These are phyloP conservation scores for Helleia helle DNA, from an alignment of 2,888 invertebrate genomes.

Conservation along the genomic window DNA sequence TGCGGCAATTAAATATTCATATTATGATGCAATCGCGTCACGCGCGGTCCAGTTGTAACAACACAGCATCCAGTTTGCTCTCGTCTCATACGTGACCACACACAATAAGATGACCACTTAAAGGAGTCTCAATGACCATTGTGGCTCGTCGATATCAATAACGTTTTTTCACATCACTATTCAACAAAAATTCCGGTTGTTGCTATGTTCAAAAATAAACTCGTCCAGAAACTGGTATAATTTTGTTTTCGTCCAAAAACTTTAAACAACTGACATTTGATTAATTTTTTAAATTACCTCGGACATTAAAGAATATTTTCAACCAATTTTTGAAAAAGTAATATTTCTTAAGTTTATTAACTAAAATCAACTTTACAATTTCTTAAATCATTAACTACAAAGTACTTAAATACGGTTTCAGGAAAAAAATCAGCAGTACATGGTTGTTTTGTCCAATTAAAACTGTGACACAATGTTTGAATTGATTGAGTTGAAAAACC, in stretches of 20 bases:
- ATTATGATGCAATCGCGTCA: constrained; percentile 25
- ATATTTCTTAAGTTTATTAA: too few species aligned
- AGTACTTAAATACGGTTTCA: too few species aligned
- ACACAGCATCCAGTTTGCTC: constrained; percentile 62
- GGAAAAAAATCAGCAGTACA: too few species aligned
- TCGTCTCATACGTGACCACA: constrained; percentile 50
- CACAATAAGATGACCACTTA: constrained; percentile 36
- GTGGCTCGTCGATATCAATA: constrained; percentile 8
- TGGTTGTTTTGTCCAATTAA: too few species aligned
- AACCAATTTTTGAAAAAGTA: too few species aligned
- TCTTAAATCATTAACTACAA: too few species aligned
- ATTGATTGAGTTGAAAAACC: too few species aligned
- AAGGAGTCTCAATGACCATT: background rate
- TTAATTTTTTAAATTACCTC: too few species aligned
- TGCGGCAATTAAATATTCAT: constrained; percentile 40
- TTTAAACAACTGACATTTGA: too few species aligned
- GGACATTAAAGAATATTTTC: too few species aligned
- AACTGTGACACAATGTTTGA: too few species aligned
- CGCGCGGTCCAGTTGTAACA: constrained; percentile 59
- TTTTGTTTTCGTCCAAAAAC: background rate
- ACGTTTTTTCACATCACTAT: background rate
- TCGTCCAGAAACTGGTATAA: background rate
- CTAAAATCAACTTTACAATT: too few species aligned
- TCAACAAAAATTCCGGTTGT: background rate
- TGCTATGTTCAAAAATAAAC: background rate